These are phyloP conservation scores for Fabriciana adippe DNA, from an alignment of 2,888 invertebrate species.

Conservation along the genomic window DNA sequence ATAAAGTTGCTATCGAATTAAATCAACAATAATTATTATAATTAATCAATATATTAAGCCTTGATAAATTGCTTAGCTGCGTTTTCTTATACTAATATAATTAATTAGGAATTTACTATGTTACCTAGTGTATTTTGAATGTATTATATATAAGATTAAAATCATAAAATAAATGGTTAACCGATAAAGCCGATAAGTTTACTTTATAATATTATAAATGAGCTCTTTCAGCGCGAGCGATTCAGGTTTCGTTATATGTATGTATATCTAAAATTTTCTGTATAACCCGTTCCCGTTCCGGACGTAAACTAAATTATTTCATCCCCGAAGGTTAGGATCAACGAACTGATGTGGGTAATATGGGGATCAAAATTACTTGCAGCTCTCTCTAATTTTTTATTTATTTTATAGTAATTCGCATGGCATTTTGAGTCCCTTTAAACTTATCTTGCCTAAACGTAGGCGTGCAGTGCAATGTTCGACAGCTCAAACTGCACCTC, in stretches of 20 bases:
- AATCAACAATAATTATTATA: no score
- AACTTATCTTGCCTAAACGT: conserved; percentile 15
- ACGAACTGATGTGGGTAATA: conserved; percentile 32
- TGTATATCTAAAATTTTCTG: conserved; percentile 13
- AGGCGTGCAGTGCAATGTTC: conserved; percentile 19
- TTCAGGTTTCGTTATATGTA: conserved; percentile 14
- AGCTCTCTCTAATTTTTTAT: conserved; percentile 22
- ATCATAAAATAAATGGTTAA: no score
- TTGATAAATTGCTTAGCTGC: no score
- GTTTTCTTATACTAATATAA: no score
- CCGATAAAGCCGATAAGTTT: background rate
- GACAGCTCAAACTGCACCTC: conserved; percentile 18
- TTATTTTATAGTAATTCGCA: background rate
- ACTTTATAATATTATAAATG: background rate
- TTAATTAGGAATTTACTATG: no score
- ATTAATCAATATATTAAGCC: no score
- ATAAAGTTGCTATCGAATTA: no score
- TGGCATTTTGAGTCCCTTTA: background rate
- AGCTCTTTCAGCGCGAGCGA: conserved; percentile 5
- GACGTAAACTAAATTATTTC: conserved; percentile 35
- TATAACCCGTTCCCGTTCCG: conserved; percentile 14
- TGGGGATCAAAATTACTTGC: conserved; percentile 35
- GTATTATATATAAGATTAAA: no score
- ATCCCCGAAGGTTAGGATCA: conserved; percentile 33
- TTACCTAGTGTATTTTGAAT: no score